These are phyloP conservation scores for Synodontis membranacea DNA, from an alignment of 2,113 vertebrate genomes.

Conservation along the genomic window DNA sequence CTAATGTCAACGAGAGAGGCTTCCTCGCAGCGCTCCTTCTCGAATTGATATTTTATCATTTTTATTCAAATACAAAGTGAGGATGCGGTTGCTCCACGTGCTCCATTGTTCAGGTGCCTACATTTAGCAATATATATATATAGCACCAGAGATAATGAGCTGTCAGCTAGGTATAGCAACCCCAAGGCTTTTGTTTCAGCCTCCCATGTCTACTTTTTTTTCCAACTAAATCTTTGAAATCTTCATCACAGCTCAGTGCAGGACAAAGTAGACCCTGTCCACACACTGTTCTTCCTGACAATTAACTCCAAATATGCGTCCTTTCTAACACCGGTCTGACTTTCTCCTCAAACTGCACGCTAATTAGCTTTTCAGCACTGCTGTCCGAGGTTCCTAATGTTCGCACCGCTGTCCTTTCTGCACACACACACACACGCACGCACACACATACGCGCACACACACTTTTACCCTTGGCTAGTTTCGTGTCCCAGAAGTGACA, in stretches of 20 bases:
- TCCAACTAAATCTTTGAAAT: constrained; percentile 1
- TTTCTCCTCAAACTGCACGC: background rate
- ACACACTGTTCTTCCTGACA: constrained; percentile 28
- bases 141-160: constrained; percentile 10
- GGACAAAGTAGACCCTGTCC: constrained; percentile 33
- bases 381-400: constrained; percentile 17
- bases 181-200: background rate
- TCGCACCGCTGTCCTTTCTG: background rate
- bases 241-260: constrained; percentile 12
- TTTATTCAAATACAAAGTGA: background rate
- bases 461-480: constrained; percentile 1
- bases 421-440: constrained; percentile 11
- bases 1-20: background rate
- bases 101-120: background rate
- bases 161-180: constrained; percentile 11
- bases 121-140: background rate
- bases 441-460: background rate
- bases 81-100: background rate
- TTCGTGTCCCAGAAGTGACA: constrained; percentile 29
- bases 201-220: constrained; percentile 19
- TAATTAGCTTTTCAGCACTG: constrained; percentile 37
- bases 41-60: background rate
- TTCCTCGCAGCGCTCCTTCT: background rate
- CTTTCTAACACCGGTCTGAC: background rate
- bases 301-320: constrained; percentile 40